Evolutionary conservation across 2,888 invertebrate species (phyloP).

Genomic region (Ectropis crepuscularia): DNA sequence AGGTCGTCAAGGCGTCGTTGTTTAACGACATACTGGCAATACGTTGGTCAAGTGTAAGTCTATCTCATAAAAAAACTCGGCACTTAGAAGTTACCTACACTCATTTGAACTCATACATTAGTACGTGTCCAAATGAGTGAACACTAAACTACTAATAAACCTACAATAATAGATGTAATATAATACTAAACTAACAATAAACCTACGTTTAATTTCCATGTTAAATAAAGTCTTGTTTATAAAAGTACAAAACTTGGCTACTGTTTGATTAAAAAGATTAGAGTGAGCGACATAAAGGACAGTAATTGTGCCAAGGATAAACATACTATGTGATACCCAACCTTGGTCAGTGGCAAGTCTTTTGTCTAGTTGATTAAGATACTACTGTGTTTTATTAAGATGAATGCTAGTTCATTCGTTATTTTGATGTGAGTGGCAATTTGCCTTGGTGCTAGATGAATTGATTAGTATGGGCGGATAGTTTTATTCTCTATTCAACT

Average conservation of each 20-base stretch:
- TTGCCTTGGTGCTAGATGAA: conserved; percentile 13
- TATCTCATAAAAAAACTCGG: no score
- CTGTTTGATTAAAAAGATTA: conserved; percentile 39
- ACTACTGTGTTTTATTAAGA: conserved; percentile 36
- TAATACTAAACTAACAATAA: no score
- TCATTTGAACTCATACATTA: no score
- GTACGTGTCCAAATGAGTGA: no score
- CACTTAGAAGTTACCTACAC: no score
- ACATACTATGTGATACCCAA: conserved; percentile 42
- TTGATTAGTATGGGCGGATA: not conserved
- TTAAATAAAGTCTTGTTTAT: not conserved
- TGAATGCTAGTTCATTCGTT: conserved; percentile 27
- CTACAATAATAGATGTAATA: no score
- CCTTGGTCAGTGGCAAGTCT: conserved; percentile 44
- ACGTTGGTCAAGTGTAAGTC: no score
- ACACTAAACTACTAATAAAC: no score
- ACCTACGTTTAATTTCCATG: no score
- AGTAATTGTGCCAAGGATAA: conserved; percentile 61
- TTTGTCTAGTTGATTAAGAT: conserved; percentile 44
- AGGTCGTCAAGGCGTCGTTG: no score
- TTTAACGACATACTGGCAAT: no score
- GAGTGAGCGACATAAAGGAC: conserved; percentile 47
- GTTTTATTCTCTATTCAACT: not conserved
- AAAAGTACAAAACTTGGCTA: not conserved
- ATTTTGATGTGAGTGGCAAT: conserved; percentile 18